A percentile compares a stretch with the other conserved stretches of the same genome.
These are phyloP conservation scores for Tiaroga cobitis DNA, from an alignment of 2,797 vertebrate species.

Conservation along the genomic window DNA sequence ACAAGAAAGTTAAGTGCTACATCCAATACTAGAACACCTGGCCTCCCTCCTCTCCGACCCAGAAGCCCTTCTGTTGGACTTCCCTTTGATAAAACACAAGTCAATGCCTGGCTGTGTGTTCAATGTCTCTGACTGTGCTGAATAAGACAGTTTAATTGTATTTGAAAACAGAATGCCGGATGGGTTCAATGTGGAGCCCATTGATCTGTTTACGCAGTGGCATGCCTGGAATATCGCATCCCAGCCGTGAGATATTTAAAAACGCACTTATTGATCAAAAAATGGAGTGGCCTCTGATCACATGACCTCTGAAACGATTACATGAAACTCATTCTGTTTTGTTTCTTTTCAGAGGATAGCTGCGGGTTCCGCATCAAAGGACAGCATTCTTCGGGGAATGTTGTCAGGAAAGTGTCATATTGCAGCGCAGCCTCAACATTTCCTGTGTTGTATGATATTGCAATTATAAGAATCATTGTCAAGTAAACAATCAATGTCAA, in stretches of 20 bases:
- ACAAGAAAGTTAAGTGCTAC: not conserved
- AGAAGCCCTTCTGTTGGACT: constrained; percentile 8
- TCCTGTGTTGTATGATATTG: constrained; percentile 27
- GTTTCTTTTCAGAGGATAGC: constrained; percentile 63
- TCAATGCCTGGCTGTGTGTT: constrained; percentile 75
- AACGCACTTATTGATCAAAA: constrained; percentile 82
- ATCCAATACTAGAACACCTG: not conserved
- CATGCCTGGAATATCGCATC: constrained; percentile 86
- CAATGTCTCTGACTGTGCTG: constrained; percentile 39
- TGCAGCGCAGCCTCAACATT: not conserved
- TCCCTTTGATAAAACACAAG: constrained; percentile 65
- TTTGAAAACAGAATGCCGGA: constrained; percentile 86
- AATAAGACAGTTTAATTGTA: constrained; percentile 81
- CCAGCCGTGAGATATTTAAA: constrained; percentile 87
- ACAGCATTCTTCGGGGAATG: not conserved
- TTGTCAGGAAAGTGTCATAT: constrained; percentile 24
- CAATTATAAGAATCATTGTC: constrained; percentile 31
- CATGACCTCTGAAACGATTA: constrained; percentile 82
- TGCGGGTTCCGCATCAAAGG: constrained; percentile 30
- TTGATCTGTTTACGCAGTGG: constrained; percentile 86
- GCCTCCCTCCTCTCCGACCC: not conserved
- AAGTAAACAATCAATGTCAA: constrained; percentile 28
- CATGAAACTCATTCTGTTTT: constrained; percentile 76
- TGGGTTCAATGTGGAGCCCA: constrained; percentile 76
- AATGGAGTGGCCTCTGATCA: constrained; percentile 81